Base-by-base conservation (phyloP, 2,888 invertebrate species). In the Bruchidius siliquastri region DNA sequence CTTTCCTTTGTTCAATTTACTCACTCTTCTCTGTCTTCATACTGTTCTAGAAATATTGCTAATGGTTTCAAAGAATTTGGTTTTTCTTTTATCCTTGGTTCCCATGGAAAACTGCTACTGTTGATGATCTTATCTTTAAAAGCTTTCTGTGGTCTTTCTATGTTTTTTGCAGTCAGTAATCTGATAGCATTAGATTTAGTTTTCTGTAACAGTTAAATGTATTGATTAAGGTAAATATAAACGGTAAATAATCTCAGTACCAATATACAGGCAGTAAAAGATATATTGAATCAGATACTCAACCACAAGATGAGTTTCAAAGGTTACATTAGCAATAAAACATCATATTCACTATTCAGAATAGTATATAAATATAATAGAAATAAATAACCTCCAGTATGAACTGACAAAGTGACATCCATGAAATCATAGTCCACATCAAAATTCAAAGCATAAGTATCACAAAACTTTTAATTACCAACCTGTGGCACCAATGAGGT, bases 41-140 rank as follows among this genome's bases (percentile, higher is more conserved):
- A 90, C 82, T 92, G 91, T 78, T 94, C 91, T 0, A 93, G 88
- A 75, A 92, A 89, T 72, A 96, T 86, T 0, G 94, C 91, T 13
- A 96, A 87, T 0, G 97, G 96, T 82, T 93, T 94, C 18, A 95
- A 83, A 8, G 94, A 92, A 87, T 98, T 95, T 0, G 96, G 97
- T 84, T 98, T 98, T 30, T 94, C 92, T 71, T 90, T 92, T 71
- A 98, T 91, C 80, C 91, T 90, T 0, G 98, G 98, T 71, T 92
- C 88, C 91, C 97, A 98, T 0, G 96, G 91, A 72, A 87, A 89
- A 4, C 85, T 85, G 1, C 89, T 86, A 2, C 92, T 91, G 83
- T 98, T 98, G 83, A 97, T 95, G 32, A 97, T 90, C 78, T 93
- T 91, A 78, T 94, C 94, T 82, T 93, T 93, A 83, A 98, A 98